phyloP scores from a whole-genome alignment of 2,888 invertebrate species.

The Chymomyza caudatula region DNA sequence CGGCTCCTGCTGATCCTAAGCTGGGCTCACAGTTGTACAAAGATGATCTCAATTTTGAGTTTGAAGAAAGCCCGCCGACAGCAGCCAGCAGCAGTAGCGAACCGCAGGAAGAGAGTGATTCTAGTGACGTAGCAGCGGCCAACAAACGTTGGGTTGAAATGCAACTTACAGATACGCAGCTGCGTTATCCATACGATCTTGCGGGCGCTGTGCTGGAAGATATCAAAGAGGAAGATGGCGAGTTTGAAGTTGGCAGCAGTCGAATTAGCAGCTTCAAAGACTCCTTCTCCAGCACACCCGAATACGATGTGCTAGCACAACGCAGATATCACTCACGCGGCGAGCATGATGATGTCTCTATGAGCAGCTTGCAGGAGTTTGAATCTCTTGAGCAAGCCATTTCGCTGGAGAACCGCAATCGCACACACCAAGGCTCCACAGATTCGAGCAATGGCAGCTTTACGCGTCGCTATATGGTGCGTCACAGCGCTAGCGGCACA shows the following conservation, averaged over 20 bases:
- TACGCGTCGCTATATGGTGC: constrained; percentile 84
- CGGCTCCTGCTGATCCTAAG: constrained; percentile 83
- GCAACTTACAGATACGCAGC: constrained; percentile 84
- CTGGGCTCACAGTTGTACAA: constrained; percentile 81
- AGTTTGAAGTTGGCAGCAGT: constrained; percentile 89
- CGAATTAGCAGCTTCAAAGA: constrained; percentile 88
- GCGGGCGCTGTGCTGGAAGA: constrained; percentile 92
- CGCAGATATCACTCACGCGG: constrained; percentile 87
- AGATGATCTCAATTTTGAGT: constrained; percentile 83
- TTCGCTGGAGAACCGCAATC: constrained; percentile 86
- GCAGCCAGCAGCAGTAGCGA: constrained; percentile 70
- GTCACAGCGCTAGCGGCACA: constrained; percentile 81
- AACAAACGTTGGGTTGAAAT: constrained; percentile 94
- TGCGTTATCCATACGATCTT: constrained; percentile 87
- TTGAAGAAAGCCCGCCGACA: constrained; percentile 83
- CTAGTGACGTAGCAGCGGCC: constrained; percentile 85
- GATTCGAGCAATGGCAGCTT: constrained; percentile 92
- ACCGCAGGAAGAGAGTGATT: constrained; percentile 79
- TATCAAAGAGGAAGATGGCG: constrained; percentile 95
- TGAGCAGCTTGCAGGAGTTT: constrained; percentile 95
- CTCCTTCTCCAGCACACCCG: constrained; percentile 94
- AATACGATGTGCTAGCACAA: constrained; percentile 91
- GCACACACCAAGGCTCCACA: constrained; percentile 85
- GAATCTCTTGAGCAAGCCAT: constrained; percentile 93
- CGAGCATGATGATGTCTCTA: constrained; percentile 94